Percentiles rank a stretch among this genome's conserved stretches.
Conservation (phyloP, 2,797 vertebrate genomes). For the Molossus molossus region DNA sequence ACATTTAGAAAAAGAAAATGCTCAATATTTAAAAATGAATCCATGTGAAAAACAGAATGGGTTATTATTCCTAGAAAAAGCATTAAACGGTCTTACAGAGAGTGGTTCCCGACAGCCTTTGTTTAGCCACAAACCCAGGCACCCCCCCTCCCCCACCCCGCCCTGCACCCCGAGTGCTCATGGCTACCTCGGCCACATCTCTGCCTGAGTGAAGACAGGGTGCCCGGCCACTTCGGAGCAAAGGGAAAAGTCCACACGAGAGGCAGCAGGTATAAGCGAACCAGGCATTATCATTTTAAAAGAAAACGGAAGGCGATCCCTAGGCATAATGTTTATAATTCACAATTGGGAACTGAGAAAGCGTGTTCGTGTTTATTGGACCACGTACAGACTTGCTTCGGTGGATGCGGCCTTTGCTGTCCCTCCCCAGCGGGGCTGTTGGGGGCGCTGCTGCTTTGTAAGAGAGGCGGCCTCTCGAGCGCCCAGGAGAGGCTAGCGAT, state of each 20-base stretch:
- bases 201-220: neutral
- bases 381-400: neutral
- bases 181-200: neutral
- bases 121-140: neutral
- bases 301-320: neutral
- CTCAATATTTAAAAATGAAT: slow-evolving; percentile 55
- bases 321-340: neutral
- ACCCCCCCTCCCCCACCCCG: no score
- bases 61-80: neutral
- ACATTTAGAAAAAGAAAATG: slow-evolving; percentile 35
- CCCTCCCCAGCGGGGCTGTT: slow-evolving; percentile 79
- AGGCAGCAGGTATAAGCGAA: neutral
- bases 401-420: neutral
- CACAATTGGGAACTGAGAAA: neutral
- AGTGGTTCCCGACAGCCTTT: neutral
- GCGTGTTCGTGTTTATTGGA: neutral
- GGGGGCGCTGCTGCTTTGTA: slow-evolving; percentile 84
- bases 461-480: slow-evolving; percentile 51
- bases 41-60: neutral
- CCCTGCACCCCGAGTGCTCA: neutral
- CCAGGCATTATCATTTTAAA: neutral
- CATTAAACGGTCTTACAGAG: neutral
- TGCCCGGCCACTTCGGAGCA: neutral
- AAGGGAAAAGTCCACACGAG: neutral
- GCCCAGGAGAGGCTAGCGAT: slow-evolving; percentile 64